Conservation (phyloP, 2,888 invertebrate species). For the Folsomia candida region DNA sequence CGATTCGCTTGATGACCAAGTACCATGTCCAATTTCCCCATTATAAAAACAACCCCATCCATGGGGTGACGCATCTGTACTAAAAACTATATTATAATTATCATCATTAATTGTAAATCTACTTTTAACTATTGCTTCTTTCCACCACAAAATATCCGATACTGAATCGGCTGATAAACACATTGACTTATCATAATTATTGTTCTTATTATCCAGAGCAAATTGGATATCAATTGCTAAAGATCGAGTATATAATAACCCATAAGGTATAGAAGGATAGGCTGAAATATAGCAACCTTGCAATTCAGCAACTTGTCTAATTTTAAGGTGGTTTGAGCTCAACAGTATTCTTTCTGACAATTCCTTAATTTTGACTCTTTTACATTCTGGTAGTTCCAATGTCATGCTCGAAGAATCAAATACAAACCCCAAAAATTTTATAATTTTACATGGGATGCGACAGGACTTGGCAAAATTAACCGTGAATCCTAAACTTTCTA, state of each 20-base stretch:
- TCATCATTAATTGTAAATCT: constrained; percentile 7
- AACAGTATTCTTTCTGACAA: background rate
- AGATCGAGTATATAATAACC: too few relatives aligned
- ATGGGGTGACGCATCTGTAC: constrained; percentile 22
- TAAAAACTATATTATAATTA: constrained; percentile 14
- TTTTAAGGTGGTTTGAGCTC: background rate
- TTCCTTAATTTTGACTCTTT: background rate
- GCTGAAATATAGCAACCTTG: constrained; percentile 21
- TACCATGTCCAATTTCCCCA: background rate
- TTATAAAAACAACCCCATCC: constrained; percentile 20
- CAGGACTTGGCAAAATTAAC: constrained; percentile 6
- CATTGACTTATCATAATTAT: background rate
- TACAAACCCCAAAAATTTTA: constrained; percentile 15
- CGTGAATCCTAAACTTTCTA: constrained; percentile 8
- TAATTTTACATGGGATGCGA: background rate
- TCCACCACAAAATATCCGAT: constrained; percentile 20
- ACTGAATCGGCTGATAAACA: background rate
- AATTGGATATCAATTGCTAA: constrained; percentile 20
- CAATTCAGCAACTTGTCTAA: constrained; percentile 2
- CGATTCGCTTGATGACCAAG: constrained; percentile 12
- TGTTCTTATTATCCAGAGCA: background rate
- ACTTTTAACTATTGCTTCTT: background rate
- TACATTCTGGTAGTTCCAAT: background rate
- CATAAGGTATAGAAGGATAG: constrained; percentile 18
- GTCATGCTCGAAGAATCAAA: background rate